phyloP scores from a whole-genome alignment of 2,797 vertebrate genomes.

The Micrastur ruficollis region DNA sequence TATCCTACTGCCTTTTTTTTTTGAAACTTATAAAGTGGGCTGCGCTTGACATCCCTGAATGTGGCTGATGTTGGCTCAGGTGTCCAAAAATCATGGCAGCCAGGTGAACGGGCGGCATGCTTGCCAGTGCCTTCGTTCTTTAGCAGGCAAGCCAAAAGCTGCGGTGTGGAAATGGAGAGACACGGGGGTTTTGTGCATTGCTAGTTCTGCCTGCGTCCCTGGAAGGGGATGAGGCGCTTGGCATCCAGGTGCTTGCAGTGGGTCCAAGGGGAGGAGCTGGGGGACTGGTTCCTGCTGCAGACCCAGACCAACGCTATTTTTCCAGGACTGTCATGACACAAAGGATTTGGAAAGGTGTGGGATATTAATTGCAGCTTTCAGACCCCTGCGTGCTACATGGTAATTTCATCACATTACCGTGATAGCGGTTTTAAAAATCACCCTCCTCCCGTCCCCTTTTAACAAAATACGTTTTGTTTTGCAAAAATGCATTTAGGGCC shows the following conservation, averaged over 20 bases:
- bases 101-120: accelerated
- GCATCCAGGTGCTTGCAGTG: accelerated
- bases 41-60: accelerated
- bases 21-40: not conserved
- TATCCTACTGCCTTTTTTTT: not conserved
- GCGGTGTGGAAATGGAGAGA: not conserved
- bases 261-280: not conserved
- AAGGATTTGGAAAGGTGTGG: not conserved
- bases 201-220: accelerated
- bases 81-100: accelerated
- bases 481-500: not conserved
- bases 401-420: constrained; percentile 24
- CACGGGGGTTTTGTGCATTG: too few species aligned
- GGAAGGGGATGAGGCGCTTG: too few species aligned
- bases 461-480: not conserved
- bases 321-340: not conserved
- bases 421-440: not conserved
- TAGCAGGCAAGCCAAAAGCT: not conserved
- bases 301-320: accelerated
- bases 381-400: not conserved
- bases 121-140: not conserved
- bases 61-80: not conserved
- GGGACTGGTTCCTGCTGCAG: not conserved
- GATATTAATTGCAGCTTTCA: constrained; percentile 30
- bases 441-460: not conserved